Evolutionary conservation across 2,113 vertebrate genomes (phyloP).

Genomic region (Megaptera novaeangliae): DNA sequence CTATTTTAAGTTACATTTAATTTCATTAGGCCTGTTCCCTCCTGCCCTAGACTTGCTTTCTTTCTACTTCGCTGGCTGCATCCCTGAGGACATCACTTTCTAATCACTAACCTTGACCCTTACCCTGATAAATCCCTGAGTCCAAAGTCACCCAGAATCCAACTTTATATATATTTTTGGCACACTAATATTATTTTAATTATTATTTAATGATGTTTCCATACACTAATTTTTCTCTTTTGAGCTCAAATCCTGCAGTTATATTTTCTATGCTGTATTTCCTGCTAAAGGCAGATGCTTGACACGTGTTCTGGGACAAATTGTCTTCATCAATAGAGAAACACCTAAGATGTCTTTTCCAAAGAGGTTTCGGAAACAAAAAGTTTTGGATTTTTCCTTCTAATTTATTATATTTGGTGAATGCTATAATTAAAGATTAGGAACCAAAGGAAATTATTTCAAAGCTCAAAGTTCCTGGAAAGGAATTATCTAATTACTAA

Average conservation of each 20-base stretch:
- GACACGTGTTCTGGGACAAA: background rate
- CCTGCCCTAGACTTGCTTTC: background rate
- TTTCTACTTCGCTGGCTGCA: background rate
- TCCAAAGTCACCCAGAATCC: background rate
- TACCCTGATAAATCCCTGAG: background rate
- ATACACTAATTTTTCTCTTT: background rate
- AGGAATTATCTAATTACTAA: slow-evolving; percentile 56
- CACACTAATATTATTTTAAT: background rate
- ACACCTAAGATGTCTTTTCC: background rate
- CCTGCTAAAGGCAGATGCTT: background rate
- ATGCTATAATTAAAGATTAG: slow-evolving; percentile 36
- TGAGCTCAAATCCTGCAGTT: background rate
- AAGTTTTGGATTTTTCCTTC: slow-evolving; percentile 31
- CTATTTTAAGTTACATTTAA: background rate
- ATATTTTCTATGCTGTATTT: background rate
- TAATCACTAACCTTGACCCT: background rate
- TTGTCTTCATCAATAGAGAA: background rate
- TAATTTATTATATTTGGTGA: slow-evolving; percentile 33
- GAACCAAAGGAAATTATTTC: slow-evolving; percentile 46
- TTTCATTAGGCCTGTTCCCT: background rate
- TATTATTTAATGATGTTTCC: background rate
- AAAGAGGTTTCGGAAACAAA: slow-evolving; percentile 10
- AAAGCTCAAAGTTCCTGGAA: slow-evolving; percentile 49
- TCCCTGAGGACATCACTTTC: background rate
- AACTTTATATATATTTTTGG: background rate